These are phyloP conservation scores for Amphipoea lucens DNA, from an alignment of 2,888 invertebrate genomes.

Conservation along the genomic window DNA sequence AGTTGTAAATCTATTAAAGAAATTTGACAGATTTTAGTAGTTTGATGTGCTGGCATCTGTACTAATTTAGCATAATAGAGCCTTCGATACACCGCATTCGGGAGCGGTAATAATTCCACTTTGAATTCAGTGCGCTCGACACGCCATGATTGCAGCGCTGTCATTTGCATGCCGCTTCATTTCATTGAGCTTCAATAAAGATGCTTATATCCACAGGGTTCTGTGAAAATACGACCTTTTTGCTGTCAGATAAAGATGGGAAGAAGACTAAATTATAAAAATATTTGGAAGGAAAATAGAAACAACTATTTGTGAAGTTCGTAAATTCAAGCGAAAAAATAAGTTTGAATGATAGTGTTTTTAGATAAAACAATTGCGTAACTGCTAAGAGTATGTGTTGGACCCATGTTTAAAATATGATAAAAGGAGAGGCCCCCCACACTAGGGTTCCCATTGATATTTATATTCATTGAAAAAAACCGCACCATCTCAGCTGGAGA, in stretches of 20 bases:
- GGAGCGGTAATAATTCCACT: constrained; percentile 22
- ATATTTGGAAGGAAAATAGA: background rate
- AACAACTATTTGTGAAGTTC: background rate
- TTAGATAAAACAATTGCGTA: background rate
- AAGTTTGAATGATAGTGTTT: background rate
- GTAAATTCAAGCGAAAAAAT: background rate
- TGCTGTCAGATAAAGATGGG: background rate
- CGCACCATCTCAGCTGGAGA: background rate
- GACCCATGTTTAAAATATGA: background rate
- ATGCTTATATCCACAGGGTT: background rate
- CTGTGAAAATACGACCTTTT: background rate
- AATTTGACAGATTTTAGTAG: no score
- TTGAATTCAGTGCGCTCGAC: constrained; percentile 5
- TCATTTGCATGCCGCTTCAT: constrained; percentile 28
- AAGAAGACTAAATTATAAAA: background rate
- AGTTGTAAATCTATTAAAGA: no score
- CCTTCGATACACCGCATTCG: constrained; percentile 25
- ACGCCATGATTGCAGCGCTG: constrained; percentile 14
- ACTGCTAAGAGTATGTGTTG: background rate
- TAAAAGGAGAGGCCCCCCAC: no score
- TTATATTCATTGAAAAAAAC: background rate
- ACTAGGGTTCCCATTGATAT: background rate
- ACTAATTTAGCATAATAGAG: background rate
- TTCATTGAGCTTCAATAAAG: constrained; percentile 3
- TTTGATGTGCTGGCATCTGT: no score